A percentile compares a stretch with the other conserved stretches of the same genome.
These are phyloP conservation scores for Microtus montanus DNA, from an alignment of 2,113 vertebrate genomes.

Conservation along the genomic window DNA sequence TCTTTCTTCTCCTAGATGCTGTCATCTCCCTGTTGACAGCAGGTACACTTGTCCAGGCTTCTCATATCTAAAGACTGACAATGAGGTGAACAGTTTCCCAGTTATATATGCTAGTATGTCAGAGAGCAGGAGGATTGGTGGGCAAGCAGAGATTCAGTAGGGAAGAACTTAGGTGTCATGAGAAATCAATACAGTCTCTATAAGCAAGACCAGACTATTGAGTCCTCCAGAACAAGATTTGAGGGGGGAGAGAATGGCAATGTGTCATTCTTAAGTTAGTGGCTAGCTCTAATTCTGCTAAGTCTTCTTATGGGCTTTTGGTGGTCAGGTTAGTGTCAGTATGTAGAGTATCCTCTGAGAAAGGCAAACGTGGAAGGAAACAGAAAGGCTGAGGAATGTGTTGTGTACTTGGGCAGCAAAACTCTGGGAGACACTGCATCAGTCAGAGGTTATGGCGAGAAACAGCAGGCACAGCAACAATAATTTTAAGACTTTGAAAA, in stretches of 20 bases:
- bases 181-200: background rate
- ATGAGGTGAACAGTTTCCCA: background rate
- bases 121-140: background rate
- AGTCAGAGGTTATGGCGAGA: background rate
- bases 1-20: background rate
- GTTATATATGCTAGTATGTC: background rate
- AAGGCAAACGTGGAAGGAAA: background rate
- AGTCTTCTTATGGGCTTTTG: background rate
- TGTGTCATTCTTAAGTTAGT: background rate
- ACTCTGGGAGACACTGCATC: background rate
- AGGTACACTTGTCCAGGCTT: background rate
- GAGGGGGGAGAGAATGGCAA: background rate
- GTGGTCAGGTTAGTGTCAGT: background rate
- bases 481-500: conserved; percentile 17
- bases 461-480: background rate
- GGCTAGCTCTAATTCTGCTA: background rate
- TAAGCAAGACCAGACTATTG: background rate
- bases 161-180: background rate
- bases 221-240: background rate
- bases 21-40: background rate
- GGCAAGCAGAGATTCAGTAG: background rate
- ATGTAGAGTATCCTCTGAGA: background rate
- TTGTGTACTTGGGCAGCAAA: background rate
- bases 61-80: background rate
- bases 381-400: background rate